Percentiles rank a stretch among this genome's conserved stretches.
phyloP scores from a whole-genome alignment of 2,113 vertebrate genomes.

The Odocoileus hemionus region DNA sequence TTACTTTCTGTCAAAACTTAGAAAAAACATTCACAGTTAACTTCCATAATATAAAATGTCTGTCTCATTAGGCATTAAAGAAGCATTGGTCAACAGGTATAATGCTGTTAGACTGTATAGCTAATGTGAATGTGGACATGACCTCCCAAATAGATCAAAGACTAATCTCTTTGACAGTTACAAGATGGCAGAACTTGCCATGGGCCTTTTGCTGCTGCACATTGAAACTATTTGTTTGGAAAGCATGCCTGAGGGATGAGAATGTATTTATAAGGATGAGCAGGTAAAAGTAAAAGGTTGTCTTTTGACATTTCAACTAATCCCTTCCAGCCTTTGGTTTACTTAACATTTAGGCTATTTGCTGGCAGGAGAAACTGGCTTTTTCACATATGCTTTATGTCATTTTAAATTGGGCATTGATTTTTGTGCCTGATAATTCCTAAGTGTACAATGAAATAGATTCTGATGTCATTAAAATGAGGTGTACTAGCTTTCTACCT shows the following conservation, averaged over 20 bases:
- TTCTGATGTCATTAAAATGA: conserved; percentile 88
- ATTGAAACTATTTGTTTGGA: conserved; percentile 82
- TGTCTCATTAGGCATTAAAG: conserved; percentile 76
- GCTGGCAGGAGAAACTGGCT: conserved; percentile 95
- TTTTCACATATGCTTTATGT: conserved; percentile 98
- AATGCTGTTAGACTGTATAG: conserved; percentile 67
- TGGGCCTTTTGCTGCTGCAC: conserved; percentile 81
- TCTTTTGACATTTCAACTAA: conserved; percentile 98
- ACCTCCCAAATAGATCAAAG: conserved; percentile 87
- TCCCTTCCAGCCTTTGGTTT: conserved; percentile 92
- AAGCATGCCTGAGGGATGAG: conserved; percentile 89
- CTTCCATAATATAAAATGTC: conserved; percentile 61
- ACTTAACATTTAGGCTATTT: conserved; percentile 89
- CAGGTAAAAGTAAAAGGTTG: conserved; percentile 91
- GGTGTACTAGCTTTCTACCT: conserved; percentile 83
- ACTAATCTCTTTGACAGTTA: conserved; percentile 92
- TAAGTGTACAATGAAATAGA: conserved; percentile 85
- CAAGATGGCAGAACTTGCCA: conserved; percentile 90
- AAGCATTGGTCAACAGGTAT: conserved; percentile 79
- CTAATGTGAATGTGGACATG: conserved; percentile 75
- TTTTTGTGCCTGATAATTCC: conserved; percentile 79
- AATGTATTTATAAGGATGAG: conserved; percentile 94
- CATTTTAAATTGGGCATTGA: conserved; percentile 87
- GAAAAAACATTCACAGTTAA: conserved; percentile 65
- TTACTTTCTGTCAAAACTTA: conserved; percentile 57